phyloP scores from a whole-genome alignment of 2,888 invertebrate species.

The Sinelater perroti region DNA sequence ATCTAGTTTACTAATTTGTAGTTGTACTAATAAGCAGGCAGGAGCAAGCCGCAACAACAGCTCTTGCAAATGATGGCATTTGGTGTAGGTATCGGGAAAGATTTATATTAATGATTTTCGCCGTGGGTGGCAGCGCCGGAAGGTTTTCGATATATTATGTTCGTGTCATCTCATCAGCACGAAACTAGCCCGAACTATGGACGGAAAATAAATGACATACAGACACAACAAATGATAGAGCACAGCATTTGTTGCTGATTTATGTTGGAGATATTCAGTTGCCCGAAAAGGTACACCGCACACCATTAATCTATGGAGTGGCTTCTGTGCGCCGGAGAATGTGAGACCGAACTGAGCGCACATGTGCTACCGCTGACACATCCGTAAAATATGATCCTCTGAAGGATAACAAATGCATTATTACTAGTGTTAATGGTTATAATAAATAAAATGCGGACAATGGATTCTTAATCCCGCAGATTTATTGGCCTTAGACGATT shows the following conservation, averaged over 20 bases:
- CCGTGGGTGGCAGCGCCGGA: conserved; percentile 29
- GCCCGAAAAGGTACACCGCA: conserved; percentile 58
- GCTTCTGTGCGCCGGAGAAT: conserved; percentile 51
- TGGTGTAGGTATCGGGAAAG: conserved; percentile 16
- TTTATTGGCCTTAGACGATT: conserved; percentile 54
- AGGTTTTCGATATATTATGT: conserved; percentile 35
- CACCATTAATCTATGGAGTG: conserved; percentile 57
- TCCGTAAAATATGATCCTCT: conserved; percentile 59
- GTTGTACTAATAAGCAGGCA: not conserved
- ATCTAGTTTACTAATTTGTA: too few species aligned
- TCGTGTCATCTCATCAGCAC: conserved; percentile 36
- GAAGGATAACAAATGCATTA: conserved; percentile 63
- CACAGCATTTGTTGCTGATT: conserved; percentile 56
- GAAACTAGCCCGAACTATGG: conserved; percentile 44
- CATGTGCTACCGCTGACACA: conserved; percentile 58
- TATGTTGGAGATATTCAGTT: conserved; percentile 59
- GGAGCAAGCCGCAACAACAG: too few species aligned
- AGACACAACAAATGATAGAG: conserved; percentile 57
- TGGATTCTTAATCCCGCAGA: conserved; percentile 61
- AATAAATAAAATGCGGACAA: conserved; percentile 62
- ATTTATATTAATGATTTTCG: conserved; percentile 29
- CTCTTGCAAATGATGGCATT: too few species aligned
- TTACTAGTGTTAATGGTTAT: conserved; percentile 62
- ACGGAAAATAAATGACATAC: conserved; percentile 57
- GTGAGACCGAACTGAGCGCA: conserved; percentile 47